Evolutionary conservation across 2,113 vertebrate genomes (phyloP).

Genomic region (Pelecanus crispus): DNA sequence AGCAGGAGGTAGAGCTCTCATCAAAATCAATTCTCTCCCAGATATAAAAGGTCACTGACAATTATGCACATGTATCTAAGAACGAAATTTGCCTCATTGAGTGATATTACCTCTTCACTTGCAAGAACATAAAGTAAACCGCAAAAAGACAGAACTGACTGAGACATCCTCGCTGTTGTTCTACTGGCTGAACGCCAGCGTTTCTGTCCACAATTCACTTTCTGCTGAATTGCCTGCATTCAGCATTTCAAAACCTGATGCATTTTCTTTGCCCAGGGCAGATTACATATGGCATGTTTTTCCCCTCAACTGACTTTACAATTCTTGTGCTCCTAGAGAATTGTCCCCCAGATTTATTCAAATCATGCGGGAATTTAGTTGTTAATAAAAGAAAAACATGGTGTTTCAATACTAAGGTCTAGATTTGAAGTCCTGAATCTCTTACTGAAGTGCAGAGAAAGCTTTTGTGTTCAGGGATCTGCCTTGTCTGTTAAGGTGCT

Average conservation of each 20-base stretch:
- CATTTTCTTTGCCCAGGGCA: slow-evolving; percentile 1
- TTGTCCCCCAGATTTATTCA: background rate
- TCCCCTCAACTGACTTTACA: background rate
- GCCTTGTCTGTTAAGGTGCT: background rate
- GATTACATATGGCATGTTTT: background rate
- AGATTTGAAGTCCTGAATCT: background rate
- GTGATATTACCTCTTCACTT: background rate
- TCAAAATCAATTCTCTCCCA: slow-evolving; percentile 17
- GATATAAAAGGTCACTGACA: slow-evolving; percentile 27
- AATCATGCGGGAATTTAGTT: background rate
- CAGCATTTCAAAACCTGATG: background rate
- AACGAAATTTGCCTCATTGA: background rate
- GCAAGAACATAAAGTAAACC: background rate
- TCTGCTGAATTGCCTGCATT: background rate
- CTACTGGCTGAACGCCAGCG: background rate
- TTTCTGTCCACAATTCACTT: background rate
- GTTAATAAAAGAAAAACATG: background rate
- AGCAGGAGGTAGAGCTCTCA: background rate
- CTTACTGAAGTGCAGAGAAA: background rate
- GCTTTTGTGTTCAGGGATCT: background rate
- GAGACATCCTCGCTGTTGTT: background rate
- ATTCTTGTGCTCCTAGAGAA: background rate
- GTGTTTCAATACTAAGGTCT: background rate
- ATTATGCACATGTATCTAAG: background rate
- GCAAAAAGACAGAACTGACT: background rate